These are phyloP conservation scores for Limenitis camilla DNA, from an alignment of 2,888 invertebrate species.

Conservation along the genomic window DNA sequence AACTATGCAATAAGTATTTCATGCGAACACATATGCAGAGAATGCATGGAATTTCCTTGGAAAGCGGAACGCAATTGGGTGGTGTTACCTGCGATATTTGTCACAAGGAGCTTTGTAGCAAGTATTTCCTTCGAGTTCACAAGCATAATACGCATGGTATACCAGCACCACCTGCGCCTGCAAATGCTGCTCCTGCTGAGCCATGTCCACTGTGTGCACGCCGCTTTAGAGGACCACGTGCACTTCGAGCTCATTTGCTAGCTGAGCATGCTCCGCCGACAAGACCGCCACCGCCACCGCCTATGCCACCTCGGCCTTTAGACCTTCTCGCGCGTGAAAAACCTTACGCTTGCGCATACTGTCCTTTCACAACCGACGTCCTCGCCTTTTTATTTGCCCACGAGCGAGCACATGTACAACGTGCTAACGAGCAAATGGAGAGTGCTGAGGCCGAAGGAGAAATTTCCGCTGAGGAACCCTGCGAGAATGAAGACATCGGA, in stretches of 20 bases:
- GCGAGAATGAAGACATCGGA: constrained; percentile 39
- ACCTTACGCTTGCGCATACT: constrained; percentile 91
- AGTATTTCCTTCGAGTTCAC: constrained; percentile 97
- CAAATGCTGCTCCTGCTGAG: constrained; percentile 61
- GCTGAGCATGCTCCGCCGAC: constrained; percentile 86
- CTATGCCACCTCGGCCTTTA: constrained; percentile 65
- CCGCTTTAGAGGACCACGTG: constrained; percentile 90
- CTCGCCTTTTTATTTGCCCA: constrained; percentile 93
- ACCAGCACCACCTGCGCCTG: constrained; percentile 84
- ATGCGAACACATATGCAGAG: constrained; percentile 99
- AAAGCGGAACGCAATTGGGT: constrained; percentile 92
- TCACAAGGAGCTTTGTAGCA: constrained; percentile 98
- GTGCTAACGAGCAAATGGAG: constrained; percentile 34
- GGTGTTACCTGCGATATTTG: constrained; percentile 98
- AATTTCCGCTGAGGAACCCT: constrained; percentile 58
- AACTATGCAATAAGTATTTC: constrained; percentile 99
- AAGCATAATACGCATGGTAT: constrained; percentile 99
- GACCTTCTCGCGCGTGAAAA: constrained; percentile 77
- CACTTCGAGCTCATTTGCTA: constrained; percentile 89
- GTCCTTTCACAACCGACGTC: constrained; percentile 91
- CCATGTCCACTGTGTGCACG: constrained; percentile 88
- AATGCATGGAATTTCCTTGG: constrained; percentile 97
- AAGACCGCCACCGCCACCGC: constrained; percentile 54
- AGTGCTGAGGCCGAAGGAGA: constrained; percentile 30
- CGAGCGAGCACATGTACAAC: constrained; percentile 85